Conservation (phyloP, 2,888 invertebrate species). For the Criorhina ranunculi region DNA sequence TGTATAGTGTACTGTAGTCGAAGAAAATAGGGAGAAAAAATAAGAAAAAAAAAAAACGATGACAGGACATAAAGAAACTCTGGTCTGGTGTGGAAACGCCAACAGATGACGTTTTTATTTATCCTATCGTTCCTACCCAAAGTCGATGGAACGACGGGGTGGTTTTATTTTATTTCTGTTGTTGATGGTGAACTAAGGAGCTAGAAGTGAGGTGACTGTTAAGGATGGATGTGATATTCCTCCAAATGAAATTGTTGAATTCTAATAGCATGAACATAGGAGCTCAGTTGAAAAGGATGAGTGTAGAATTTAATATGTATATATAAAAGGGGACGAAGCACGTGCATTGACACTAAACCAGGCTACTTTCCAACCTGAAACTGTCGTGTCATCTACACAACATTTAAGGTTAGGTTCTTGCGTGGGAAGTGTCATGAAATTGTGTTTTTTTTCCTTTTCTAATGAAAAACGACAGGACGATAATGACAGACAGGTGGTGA, state of each 20-base stretch:
- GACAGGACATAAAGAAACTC: conserved; percentile 41
- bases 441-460: neutral
- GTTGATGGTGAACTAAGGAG: conserved; percentile 11
- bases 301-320: neutral
- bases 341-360: conserved; percentile 7
- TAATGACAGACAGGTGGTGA: conserved; percentile 21
- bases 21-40: too few relatives aligned
- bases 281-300: neutral
- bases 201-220: neutral
- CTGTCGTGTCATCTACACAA: conserved; percentile 14
- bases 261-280: neutral
- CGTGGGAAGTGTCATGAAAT: neutral
- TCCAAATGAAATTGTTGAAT: conserved; percentile 18
- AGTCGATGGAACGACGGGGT: neutral
- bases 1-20: neutral
- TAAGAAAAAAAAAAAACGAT: conserved; percentile 2
- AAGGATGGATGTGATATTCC: conserved; percentile 13
- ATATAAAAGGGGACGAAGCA: neutral
- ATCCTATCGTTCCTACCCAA: conserved; percentile 24
- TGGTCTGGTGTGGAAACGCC: conserved; percentile 59
- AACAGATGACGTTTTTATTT: conserved; percentile 71
- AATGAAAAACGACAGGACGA: conserved; percentile 4
- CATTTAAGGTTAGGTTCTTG: neutral
- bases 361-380: conserved; percentile 20
- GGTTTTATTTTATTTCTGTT: conserved; percentile 30